Evolutionary conservation across 2,797 vertebrate genomes (phyloP).

Genomic region (Poecilia velifera): DNA sequence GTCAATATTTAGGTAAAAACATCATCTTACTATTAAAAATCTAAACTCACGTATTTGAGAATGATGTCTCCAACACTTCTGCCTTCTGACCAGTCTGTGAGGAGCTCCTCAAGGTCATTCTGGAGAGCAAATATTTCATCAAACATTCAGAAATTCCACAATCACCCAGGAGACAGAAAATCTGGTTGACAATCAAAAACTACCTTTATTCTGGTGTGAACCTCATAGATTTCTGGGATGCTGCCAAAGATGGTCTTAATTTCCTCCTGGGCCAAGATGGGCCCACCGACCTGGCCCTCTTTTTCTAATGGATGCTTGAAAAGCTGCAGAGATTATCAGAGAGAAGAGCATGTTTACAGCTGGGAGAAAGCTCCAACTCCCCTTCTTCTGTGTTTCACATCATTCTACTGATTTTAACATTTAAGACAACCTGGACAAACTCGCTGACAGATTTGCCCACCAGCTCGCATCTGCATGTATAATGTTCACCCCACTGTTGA

Average conservation of each 20-base stretch:
- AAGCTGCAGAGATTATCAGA: conserved; percentile 75
- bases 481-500: too few species aligned
- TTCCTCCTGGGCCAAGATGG: conserved; percentile 95
- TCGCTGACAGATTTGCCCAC: too few species aligned
- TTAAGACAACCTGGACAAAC: background rate
- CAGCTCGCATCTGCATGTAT: too few species aligned
- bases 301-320: conserved; percentile 95
- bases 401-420: background rate
- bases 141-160: background rate
- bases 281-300: conserved; percentile 94
- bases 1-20: background rate
- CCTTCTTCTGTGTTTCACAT: background rate
- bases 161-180: background rate
- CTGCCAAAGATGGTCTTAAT: conserved; percentile 98
- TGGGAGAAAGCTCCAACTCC: background rate
- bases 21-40: background rate
- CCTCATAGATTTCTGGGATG: conserved; percentile 97
- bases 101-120: conserved; percentile 93
- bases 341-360: background rate
- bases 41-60: conserved; percentile 93
- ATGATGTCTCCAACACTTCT: conserved; percentile 93
- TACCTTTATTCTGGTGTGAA: conserved; percentile 97
- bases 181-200: background rate
- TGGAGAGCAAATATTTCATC: conserved; percentile 58
- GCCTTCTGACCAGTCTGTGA: conserved; percentile 93